phyloP scores from a whole-genome alignment of 2,888 invertebrate genomes.

The Zygothrica quintamaculata region DNA sequence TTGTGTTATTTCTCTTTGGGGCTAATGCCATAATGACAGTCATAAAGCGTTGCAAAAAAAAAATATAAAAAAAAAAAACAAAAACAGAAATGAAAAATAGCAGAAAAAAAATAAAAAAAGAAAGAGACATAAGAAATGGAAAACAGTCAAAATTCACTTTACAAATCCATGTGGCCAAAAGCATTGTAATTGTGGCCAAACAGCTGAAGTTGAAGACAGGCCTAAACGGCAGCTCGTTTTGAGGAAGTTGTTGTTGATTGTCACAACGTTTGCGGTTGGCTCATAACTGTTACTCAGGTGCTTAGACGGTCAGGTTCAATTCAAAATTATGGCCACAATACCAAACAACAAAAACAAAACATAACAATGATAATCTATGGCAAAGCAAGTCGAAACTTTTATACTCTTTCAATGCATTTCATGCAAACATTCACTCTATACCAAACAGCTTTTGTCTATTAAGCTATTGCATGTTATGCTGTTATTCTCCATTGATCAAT shows the following conservation, averaged over 20 bases:
- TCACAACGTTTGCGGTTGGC: conserved; percentile 44
- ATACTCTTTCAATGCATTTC: conserved; percentile 23
- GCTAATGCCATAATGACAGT: conserved; percentile 21
- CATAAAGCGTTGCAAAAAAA: conserved; percentile 31
- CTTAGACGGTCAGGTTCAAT: conserved; percentile 63
- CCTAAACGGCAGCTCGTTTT: conserved; percentile 43
- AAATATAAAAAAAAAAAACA: too few relatives aligned
- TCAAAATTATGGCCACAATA: conserved; percentile 50
- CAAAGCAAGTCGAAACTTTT: conserved; percentile 25
- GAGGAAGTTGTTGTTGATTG: conserved; percentile 57
- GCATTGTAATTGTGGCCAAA: conserved; percentile 24
- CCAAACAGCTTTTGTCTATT: too few relatives aligned
- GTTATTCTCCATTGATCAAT: too few relatives aligned
- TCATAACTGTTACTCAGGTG: conserved; percentile 27
- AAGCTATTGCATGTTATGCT: too few relatives aligned
- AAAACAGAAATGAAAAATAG: too few relatives aligned
- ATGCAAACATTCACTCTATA: too few relatives aligned
- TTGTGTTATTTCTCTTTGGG: too few relatives aligned
- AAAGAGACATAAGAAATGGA: neutral
- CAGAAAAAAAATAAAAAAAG: neutral
- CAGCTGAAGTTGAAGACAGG: conserved; percentile 17
- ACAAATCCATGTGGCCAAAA: conserved; percentile 1
- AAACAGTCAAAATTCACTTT: neutral
- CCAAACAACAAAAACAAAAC: conserved; percentile 24
- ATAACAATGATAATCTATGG: conserved; percentile 29